A percentile compares a stretch with the other conserved stretches of the same genome.
phyloP scores from a whole-genome alignment of 2,888 invertebrate species.

The Aphelenchoides bicaudatus region DNA sequence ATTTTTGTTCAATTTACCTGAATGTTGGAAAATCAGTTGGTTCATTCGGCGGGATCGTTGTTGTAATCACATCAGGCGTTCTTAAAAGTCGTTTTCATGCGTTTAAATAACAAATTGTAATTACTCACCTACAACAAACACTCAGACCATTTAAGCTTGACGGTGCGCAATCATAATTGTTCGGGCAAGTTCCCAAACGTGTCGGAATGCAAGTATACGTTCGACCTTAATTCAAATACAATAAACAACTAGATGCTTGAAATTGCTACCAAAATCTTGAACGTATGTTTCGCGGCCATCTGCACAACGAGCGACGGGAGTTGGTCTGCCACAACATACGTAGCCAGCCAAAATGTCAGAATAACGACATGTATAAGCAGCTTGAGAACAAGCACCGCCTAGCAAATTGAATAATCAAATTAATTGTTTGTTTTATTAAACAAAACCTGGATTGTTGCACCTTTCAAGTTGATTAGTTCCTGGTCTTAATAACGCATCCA shows the following conservation, averaged over 20 bases:
- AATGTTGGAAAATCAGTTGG: slow-evolving; percentile 27
- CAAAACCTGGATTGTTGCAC: slow-evolving; percentile 55
- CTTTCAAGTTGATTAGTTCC: slow-evolving; percentile 42
- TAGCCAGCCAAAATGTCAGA: slow-evolving; percentile 44
- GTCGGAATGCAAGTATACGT: slow-evolving; percentile 39
- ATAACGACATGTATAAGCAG: slow-evolving; percentile 51
- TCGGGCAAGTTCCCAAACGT: slow-evolving; percentile 45
- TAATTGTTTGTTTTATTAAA: background rate
- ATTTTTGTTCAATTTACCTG: too few species aligned
- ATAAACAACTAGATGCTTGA: background rate
- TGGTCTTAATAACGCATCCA: slow-evolving; percentile 47
- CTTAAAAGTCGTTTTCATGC: too few species aligned
- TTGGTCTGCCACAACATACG: slow-evolving; percentile 49
- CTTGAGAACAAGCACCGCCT: slow-evolving; percentile 30
- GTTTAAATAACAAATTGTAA: too few species aligned
- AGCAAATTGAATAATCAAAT: background rate
- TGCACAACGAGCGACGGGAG: slow-evolving; percentile 38
- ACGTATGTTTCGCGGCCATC: slow-evolving; percentile 53
- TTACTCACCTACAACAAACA: slow-evolving; percentile 57
- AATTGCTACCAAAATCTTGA: slow-evolving; percentile 40
- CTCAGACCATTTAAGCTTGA: slow-evolving; percentile 39
- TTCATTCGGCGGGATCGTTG: slow-evolving; percentile 19
- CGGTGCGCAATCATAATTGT: slow-evolving; percentile 46
- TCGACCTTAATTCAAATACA: slow-evolving; percentile 30
- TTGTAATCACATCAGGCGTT: background rate